A percentile compares a stretch with the other conserved stretches of the same genome.
phyloP scores from a whole-genome alignment of 2,888 invertebrate genomes.

The Microctonus brassicae region DNA sequence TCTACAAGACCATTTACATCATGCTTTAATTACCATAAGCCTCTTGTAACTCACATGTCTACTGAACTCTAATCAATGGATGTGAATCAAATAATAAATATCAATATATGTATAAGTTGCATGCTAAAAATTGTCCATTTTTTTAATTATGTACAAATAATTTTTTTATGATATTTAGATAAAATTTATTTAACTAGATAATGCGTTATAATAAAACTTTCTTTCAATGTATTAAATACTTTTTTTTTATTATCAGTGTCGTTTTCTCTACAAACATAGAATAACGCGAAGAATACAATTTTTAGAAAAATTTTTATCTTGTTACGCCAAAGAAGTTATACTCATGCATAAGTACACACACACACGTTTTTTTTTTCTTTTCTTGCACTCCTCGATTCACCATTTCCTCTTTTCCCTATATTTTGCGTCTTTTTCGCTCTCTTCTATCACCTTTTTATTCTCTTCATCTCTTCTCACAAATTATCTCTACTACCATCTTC shows the following conservation, averaged over 20 bases:
- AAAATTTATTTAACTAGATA: too few species aligned
- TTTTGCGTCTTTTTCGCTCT: too few species aligned
- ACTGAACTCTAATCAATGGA: neutral
- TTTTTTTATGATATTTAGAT: neutral
- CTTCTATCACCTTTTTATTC: too few species aligned
- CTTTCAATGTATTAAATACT: neutral
- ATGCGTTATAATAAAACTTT: neutral
- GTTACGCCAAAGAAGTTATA: neutral
- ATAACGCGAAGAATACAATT: neutral
- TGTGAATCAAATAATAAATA: neutral
- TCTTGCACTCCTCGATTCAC: too few species aligned
- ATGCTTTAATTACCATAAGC: slow-evolving; percentile 8
- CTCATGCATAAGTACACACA: neutral
- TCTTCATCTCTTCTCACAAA: too few species aligned
- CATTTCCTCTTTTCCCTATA: too few species aligned
- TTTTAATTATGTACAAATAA: neutral
- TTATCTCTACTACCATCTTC: too few species aligned
- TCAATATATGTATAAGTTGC: neutral
- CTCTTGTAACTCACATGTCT: slow-evolving; percentile 2
- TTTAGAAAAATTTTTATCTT: neutral
- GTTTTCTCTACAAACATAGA: neutral
- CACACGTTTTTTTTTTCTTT: neutral
- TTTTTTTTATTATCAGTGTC: neutral
- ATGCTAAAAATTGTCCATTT: slow-evolving; percentile 3
- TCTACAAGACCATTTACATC: neutral